Percentiles rank a stretch among this genome's conserved stretches.
Evolutionary conservation across 2,888 invertebrate species (phyloP).

Genomic region (Phlogophora meticulosa): DNA sequence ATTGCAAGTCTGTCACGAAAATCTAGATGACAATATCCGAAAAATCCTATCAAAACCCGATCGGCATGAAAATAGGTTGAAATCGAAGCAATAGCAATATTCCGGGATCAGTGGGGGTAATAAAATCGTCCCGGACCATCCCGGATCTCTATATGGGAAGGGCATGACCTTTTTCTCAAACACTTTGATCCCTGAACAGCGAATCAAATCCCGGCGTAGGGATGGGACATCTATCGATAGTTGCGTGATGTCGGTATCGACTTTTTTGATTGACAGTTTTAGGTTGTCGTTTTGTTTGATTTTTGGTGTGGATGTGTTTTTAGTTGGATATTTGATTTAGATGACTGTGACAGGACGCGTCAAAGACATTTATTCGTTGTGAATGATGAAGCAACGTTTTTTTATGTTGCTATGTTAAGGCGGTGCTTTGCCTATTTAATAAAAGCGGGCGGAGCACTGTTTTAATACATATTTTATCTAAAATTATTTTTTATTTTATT

Average conservation of each 20-base stretch:
- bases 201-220: slow-evolving; percentile 59
- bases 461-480: too few species aligned
- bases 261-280: slow-evolving; percentile 26
- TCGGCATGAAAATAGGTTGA: slow-evolving; percentile 53
- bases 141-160: slow-evolving; percentile 55
- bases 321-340: background rate
- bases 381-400: too few species aligned
- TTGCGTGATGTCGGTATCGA: slow-evolving; percentile 44
- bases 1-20: slow-evolving; percentile 26
- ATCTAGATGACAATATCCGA: slow-evolving; percentile 50
- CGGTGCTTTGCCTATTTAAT: too few species aligned
- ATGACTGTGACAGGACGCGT: too few species aligned
- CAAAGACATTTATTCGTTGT: too few species aligned
- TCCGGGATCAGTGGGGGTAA: slow-evolving; percentile 59
- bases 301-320: background rate
- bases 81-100: slow-evolving; percentile 54
- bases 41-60: slow-evolving; percentile 45
- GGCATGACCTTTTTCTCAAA: slow-evolving; percentile 64
- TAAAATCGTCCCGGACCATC: slow-evolving; percentile 60
- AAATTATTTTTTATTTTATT: too few species aligned
- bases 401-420: too few species aligned
- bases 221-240: slow-evolving; percentile 51
- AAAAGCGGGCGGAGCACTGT: too few species aligned
- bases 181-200: slow-evolving; percentile 65
- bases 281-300: background rate